Base-by-base conservation (phyloP, 2,113 vertebrate species). In the Psephotus haematonotus region DNA sequence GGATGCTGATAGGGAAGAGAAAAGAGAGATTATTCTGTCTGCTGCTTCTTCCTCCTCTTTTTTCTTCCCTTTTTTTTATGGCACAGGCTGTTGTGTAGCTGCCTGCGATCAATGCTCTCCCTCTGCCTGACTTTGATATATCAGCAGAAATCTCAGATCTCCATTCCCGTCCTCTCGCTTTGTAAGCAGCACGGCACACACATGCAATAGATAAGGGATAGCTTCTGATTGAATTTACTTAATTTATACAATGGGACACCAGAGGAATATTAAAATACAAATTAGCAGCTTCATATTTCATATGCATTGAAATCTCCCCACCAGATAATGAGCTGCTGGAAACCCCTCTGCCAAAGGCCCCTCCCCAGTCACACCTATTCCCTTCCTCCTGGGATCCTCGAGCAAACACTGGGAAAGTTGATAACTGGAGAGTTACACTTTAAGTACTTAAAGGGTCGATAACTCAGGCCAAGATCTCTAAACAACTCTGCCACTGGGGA, bases 241-340 rank as follows among this genome's bases (percentile, higher is more conserved):
- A 84, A 95, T 97, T 97, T 95, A 95, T 95, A 93, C 11, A 46
- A 95, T 59, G 86, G 91, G 95, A 91, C 96, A 92, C 94, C 15
- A 46, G 91, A 97, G 96, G 91, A 93, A 96, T 96, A 97, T 97
- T 95, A 97, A 97, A 94, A 94, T 92, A 95, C 91, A 95, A 97
- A 97, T 97, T 96, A 97, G 95, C 81, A 44, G 96, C 88, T 94
- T 96, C 91, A 17, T 88, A 82, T 94, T 97, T 96, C 91, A 74
- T 81, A 23, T 55, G 72, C 88, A 83, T 59, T 74, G 97, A 91
- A 97, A 96, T 93, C 90, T 92, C 65, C 78, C 55, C 76, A 17
- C 89, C 82, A 96, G 95, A 94, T 95, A 96, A 95, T 43, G 64
- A 94, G 95, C 83, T 86, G 81, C 69, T 88, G 92, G 77, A 93